Base-by-base conservation (phyloP, 1,140 invertebrate genomes). In the Fopius arisanus region DNA sequence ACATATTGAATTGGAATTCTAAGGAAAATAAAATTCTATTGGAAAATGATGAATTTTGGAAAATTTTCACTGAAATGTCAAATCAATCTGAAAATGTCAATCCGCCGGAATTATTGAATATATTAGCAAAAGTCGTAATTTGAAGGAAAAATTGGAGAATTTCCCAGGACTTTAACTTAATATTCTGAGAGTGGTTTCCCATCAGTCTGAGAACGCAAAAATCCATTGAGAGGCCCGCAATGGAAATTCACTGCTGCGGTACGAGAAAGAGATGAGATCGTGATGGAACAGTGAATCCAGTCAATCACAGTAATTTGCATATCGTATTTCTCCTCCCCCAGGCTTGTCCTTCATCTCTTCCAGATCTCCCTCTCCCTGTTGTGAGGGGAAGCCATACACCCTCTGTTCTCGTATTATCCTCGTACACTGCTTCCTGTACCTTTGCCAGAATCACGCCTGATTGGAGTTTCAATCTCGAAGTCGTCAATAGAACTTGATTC, bases 401-500 rank as follows among this genome's bases (percentile, higher is more conserved):
- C 59, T 29, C 21, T 59, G 37, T 23, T 63, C 54, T 66, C 43
- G 71, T 78, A 82, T 82, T 83, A 82, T 83, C 80, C 73, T 70
- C 33, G 65, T 79, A 65, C 73, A 68, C 69, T 78, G 75, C 77
- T 70, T 78, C 77, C 78, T 75, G 67, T 78, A 76, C 79, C 79
- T 82, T 82, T 80, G 77, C 76, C 77, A 75, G 77, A 83, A 83
- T 83, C 78, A 81, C 77, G 80, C 78, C 78, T 81, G 82, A 82
- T 83, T 81, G 81, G 78, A 78, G 80, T 82, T 82, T 79, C 77
- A 79, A 79, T 78, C 77, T 48, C 75, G 75, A 78, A 81, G 77
- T 81, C 81, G 73, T 83, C 79, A 84, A 85, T 84, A 78, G 82
- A 78, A 80, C 79, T 80, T 85, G 82, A 85, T 83, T 84, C 78